These are phyloP conservation scores for Phyllotreta cruciferae DNA, from an alignment of 2,888 invertebrate genomes.

Conservation along the genomic window DNA sequence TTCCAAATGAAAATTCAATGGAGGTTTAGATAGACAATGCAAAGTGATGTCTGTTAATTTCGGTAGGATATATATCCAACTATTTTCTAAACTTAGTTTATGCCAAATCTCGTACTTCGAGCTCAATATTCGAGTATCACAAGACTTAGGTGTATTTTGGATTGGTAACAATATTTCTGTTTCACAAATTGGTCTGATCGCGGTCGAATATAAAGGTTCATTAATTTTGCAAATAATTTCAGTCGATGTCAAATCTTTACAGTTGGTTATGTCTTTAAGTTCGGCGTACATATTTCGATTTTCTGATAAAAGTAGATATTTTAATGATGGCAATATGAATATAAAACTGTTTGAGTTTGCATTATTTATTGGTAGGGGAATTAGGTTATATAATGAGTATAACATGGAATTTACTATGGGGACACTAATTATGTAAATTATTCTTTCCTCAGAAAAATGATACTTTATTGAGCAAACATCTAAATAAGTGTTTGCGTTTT, in stretches of 20 bases:
- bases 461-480: background rate
- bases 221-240: conserved; percentile 17
- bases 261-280: conserved; percentile 13
- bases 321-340: conserved; percentile 26
- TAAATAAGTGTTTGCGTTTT: conserved; percentile 2
- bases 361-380: conserved; percentile 22
- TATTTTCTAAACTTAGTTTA: conserved; percentile 14
- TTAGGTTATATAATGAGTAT: conserved; percentile 18
- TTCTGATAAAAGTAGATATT: conserved; percentile 29
- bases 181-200: conserved; percentile 27
- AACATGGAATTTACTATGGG: conserved; percentile 11
- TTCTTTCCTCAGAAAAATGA: conserved; percentile 11
- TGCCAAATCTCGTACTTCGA: conserved; percentile 26
- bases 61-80: conserved; percentile 22
- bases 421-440: conserved; percentile 18
- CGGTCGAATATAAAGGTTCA: conserved; percentile 22
- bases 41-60: conserved; percentile 20
- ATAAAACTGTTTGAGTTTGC: conserved; percentile 2
- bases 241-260: conserved; percentile 6
- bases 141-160: conserved; percentile 3
- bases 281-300: conserved; percentile 13
- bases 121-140: conserved; percentile 17
- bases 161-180: conserved; percentile 18
- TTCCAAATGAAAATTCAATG: background rate
- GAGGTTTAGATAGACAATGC: conserved; percentile 8